Conservation (phyloP, 2,797 vertebrate genomes). For the Cuniculus paca region DNA sequence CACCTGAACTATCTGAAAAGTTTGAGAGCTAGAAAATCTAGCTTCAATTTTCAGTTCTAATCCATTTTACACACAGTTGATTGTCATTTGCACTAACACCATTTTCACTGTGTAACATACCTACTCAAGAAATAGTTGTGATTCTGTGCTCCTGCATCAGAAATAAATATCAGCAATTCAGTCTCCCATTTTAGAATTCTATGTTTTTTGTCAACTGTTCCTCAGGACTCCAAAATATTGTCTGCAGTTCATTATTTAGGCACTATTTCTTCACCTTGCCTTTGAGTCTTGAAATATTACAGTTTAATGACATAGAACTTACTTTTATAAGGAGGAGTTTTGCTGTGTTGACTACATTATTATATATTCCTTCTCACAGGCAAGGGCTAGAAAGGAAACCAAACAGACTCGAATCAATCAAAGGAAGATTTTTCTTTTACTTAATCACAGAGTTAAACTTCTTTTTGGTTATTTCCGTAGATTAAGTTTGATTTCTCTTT, state of each 20-base stretch:
- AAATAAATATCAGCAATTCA: neutral
- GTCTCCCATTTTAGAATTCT: neutral
- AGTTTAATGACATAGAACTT: neutral
- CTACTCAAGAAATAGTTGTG: conserved; percentile 17
- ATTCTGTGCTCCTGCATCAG: neutral
- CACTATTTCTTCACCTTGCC: conserved; percentile 18
- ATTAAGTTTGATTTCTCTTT: conserved; percentile 36
- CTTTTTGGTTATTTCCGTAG: neutral
- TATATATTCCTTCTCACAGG: neutral
- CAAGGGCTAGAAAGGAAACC: neutral
- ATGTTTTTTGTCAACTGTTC: conserved; percentile 9
- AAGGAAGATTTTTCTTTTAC: neutral
- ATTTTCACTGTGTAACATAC: neutral
- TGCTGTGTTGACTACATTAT: neutral
- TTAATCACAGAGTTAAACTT: conserved; percentile 53
- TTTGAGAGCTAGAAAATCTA: neutral
- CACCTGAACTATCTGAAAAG: neutral
- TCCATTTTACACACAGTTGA: neutral
- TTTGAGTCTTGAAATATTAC: conserved; percentile 40
- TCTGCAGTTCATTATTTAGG: neutral
- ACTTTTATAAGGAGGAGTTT: conserved; percentile 7
- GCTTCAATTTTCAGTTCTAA: conserved; percentile 2
- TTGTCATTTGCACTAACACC: neutral
- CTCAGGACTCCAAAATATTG: conserved; percentile 33
- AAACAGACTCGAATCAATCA: neutral